Percentiles rank a stretch among this genome's conserved stretches.
Evolutionary conservation across 23 tunicate species (phyloP).

Genomic region (Clavelina lepadiformis): DNA sequence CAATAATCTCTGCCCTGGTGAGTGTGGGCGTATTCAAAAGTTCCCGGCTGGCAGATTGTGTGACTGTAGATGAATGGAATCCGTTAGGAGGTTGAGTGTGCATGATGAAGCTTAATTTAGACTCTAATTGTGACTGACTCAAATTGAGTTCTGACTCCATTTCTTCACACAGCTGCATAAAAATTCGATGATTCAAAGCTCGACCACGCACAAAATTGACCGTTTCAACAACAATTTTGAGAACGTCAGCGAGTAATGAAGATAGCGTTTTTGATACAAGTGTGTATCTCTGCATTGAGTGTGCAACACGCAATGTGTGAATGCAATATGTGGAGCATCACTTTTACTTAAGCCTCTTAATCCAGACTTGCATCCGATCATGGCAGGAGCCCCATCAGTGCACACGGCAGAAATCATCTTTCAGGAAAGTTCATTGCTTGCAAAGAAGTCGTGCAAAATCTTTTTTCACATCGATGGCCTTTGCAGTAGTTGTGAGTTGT

Average conservation of each 20-base stretch:
- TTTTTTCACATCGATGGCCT: constrained; percentile 36
- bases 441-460: constrained; percentile 19
- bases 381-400: constrained; percentile 45
- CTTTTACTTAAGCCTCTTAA: constrained; percentile 33
- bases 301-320: constrained; percentile 36
- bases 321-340: constrained; percentile 24
- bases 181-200: constrained; percentile 31
- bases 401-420: constrained; percentile 26
- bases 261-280: constrained; percentile 21
- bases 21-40: too few species aligned
- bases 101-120: too few species aligned
- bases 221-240: constrained; percentile 38
- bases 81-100: too few species aligned
- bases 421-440: constrained; percentile 21
- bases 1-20: too few species aligned
- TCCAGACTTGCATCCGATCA: constrained; percentile 42
- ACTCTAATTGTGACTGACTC: too few species aligned
- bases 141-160: constrained; percentile 43
- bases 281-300: too few species aligned
- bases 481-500: constrained; percentile 38
- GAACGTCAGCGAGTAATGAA: constrained; percentile 29
- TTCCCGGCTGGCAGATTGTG: too few species aligned
- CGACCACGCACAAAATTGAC: constrained; percentile 37
- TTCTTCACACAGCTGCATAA: constrained; percentile 35
- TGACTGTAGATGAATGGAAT: too few species aligned